A percentile compares a stretch with the other conserved stretches of the same genome.
phyloP scores from a whole-genome alignment of 2,797 vertebrate species.

The Mastacembelus armatus region DNA sequence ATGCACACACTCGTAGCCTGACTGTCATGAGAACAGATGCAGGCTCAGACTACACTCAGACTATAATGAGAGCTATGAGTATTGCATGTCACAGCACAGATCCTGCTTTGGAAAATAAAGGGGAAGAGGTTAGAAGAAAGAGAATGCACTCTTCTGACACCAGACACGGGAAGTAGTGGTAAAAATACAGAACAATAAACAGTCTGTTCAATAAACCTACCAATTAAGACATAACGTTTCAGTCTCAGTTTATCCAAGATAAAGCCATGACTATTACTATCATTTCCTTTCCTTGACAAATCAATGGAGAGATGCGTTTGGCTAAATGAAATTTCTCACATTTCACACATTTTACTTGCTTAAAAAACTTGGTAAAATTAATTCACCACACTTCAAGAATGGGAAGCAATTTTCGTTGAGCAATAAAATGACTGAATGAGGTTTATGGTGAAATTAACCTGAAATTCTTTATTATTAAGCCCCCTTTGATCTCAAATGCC shows the following conservation, averaged over 20 bases:
- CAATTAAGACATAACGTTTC: background rate
- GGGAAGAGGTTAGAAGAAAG: constrained; percentile 2
- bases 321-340: background rate
- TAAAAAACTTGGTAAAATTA: constrained; percentile 1
- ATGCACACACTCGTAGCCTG: constrained; percentile 15
- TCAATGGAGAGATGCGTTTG: background rate
- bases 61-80: constrained; percentile 34
- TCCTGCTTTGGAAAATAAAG: constrained; percentile 25
- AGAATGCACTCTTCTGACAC: constrained; percentile 1
- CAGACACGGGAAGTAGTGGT: background rate
- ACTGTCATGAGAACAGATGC: constrained; percentile 46
- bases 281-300: background rate
- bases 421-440: constrained; percentile 20
- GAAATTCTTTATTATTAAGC: constrained; percentile 17
- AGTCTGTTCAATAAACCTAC: background rate
- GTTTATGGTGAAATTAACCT: constrained; percentile 35
- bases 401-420: constrained; percentile 19
- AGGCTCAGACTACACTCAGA: constrained; percentile 28
- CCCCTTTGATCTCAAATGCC: constrained; percentile 34
- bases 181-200: constrained; percentile 9
- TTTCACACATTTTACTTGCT: background rate
- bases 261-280: background rate
- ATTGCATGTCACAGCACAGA: constrained; percentile 22
- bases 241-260: background rate
- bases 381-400: background rate